Base-by-base conservation (phyloP, 2,113 vertebrate species). In the Cololabis saira region DNA sequence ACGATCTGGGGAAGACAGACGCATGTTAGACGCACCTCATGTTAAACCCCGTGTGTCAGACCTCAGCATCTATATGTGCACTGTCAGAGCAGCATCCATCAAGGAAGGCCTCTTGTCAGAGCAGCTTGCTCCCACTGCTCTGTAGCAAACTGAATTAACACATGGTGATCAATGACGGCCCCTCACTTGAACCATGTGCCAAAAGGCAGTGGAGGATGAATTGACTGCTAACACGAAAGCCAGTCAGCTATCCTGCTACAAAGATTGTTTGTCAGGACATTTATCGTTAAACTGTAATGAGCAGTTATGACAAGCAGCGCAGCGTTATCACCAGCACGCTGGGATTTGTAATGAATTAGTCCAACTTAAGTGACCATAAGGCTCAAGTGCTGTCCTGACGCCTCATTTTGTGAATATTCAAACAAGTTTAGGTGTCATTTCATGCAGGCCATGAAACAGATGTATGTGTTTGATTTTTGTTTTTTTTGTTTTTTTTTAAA, bases 191-290 rank as follows among this genome's bases (percentile, higher is more conserved):
- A 78, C 86, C 76, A 70, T 68, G 73, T 82, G 86, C 83, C 87
- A 79, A 89, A 72, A 85, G 75, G 63, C 66, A 49, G 81, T 81
- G 80, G 58, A 71, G 77, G 83, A 83, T 85, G 85, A 90, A 89
- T 83, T 74, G 84, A 87, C 40, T 71, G 66, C 82, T 81, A 79
- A 89, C 78, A 64, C 71, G 89, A 89, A 87, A 84, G 76, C 61
- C 68, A 54, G 72, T 71, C 67, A 47, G 67, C 67, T 73, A 66
- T 78, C 69, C 61, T 11, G 69, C 57, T 63, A 74, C 71, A 78
- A 76, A 67, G 70, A 55, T 53, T 74, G 82, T 86, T 89, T 88
- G 85, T 83, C 76, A 71, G 79, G 70, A 74, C 80, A 76, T 84
- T 74, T 59, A 61, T 85, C 49, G 60, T 84, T 81, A 73, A 76